Evolutionary conservation across 2,113 vertebrate genomes (phyloP).

Genomic region (Cyanocitta stelleri): DNA sequence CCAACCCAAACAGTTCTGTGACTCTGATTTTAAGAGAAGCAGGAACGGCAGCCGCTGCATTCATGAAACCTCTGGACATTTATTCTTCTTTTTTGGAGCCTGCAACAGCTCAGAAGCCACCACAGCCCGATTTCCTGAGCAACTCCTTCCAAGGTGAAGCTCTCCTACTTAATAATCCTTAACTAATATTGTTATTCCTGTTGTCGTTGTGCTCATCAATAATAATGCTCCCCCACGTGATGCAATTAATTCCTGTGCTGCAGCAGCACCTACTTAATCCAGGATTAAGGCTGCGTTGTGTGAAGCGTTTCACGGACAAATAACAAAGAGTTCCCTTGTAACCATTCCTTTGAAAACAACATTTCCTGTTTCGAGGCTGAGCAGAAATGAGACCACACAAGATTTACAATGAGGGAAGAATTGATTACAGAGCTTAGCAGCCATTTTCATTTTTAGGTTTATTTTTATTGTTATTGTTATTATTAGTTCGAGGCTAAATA

Average conservation of each 20-base stretch:
- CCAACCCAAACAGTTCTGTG: neutral
- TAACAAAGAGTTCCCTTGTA: constrained; percentile 56
- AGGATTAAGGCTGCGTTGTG: neutral
- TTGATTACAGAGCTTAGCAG: constrained; percentile 54
- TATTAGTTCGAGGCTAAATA: constrained; percentile 27
- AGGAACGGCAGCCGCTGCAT: accelerated
- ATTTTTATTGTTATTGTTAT: constrained; percentile 46
- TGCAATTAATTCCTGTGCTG: constrained; percentile 16
- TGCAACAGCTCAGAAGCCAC: neutral
- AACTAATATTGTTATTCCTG: neutral
- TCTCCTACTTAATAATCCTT: neutral
- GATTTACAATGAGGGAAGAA: constrained; percentile 65
- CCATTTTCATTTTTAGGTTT: constrained; percentile 49
- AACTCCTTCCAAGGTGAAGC: neutral
- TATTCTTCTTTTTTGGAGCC: neutral
- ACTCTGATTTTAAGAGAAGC: neutral
- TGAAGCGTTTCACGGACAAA: neutral
- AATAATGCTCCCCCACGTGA: neutral
- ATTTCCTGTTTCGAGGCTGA: constrained; percentile 30
- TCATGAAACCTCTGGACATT: neutral
- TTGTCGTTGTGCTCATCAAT: neutral
- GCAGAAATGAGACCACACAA: constrained; percentile 59
- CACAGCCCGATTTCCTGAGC: neutral
- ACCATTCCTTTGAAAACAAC: constrained; percentile 53
- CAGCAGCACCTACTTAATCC: constrained; percentile 55